A percentile compares a stretch with the other conserved stretches of the same genome.
These are phyloP conservation scores for Lasioglossum lativentre DNA, from an alignment of 2,888 invertebrate genomes.

Conservation along the genomic window DNA sequence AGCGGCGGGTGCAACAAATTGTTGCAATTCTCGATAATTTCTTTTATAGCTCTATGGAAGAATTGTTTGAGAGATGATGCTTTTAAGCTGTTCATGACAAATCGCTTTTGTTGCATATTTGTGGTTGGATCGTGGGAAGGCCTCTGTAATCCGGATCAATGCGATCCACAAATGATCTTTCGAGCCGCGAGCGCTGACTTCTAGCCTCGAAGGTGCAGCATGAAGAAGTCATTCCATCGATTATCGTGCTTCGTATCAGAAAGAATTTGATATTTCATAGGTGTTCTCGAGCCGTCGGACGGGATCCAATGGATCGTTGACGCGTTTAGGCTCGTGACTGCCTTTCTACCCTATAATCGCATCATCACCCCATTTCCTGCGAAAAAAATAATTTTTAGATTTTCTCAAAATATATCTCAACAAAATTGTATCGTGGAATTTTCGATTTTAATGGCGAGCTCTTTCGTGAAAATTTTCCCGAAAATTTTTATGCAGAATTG, in stretches of 20 bases:
- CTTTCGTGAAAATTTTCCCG: too few species aligned
- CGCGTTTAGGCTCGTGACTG: constrained; percentile 1
- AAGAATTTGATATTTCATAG: constrained; percentile 59
- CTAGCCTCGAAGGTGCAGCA: constrained; percentile 57
- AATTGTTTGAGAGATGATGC: neutral
- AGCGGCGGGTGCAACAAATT: neutral
- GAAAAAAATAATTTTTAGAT: neutral
- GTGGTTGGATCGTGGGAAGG: constrained; percentile 51
- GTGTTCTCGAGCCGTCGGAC: constrained; percentile 22
- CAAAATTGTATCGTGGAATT: neutral
- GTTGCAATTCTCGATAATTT: constrained; percentile 15
- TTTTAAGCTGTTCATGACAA: constrained; percentile 11
- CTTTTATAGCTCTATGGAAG: neutral
- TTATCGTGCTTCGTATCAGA: constrained; percentile 50
- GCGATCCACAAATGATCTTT: constrained; percentile 58
- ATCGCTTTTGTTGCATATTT: neutral
- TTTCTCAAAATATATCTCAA: neutral
- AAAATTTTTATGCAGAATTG: neutral
- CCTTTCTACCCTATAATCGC: neutral
- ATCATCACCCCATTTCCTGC: neutral
- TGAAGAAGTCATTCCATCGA: constrained; percentile 59
- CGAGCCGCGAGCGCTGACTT: constrained; percentile 45
- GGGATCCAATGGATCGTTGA: constrained; percentile 18
- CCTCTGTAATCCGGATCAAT: constrained; percentile 55
- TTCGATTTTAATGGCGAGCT: neutral